A percentile compares a stretch with the other conserved stretches of the same genome.
phyloP scores from a whole-genome alignment of 2,113 vertebrate genomes.

The Myiozetetes cayanensis region DNA sequence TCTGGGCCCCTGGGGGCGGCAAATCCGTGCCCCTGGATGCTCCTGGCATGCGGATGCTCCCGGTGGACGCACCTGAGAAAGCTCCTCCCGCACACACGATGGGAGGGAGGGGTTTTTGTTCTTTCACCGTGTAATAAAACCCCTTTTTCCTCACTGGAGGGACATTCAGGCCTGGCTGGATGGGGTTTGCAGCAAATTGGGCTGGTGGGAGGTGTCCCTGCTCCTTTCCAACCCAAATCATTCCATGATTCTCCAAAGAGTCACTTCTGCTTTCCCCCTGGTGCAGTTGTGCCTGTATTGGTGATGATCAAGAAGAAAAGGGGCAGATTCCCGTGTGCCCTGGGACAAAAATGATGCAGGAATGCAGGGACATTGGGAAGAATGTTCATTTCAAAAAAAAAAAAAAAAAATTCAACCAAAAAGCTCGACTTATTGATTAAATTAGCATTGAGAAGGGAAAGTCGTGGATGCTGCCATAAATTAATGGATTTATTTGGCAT shows the following conservation, averaged over 20 bases:
- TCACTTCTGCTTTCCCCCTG: no score
- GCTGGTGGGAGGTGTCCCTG: neutral
- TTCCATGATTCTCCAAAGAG: no score
- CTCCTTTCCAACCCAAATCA: neutral
- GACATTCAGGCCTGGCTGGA: neutral
- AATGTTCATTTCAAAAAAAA: no score
- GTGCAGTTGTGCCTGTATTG: neutral
- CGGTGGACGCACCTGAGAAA: neutral
- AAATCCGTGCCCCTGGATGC: neutral
- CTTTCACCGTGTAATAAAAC: neutral
- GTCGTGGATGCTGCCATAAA: neutral
- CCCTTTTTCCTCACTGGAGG: no score
- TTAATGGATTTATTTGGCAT: neutral
- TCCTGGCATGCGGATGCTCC: neutral
- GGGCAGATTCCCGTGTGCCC: rapidly evolving
- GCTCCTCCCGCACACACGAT: no score
- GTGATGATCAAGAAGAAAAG: rapidly evolving
- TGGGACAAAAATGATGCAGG: neutral
- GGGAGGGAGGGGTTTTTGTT: neutral
- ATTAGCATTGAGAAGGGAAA: neutral
- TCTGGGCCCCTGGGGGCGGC: neutral
- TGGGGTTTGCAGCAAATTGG: neutral
- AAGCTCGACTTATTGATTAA: neutral
- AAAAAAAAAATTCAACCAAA: neutral
- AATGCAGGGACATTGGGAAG: neutral